Evolutionary conservation across 1,140 invertebrate genomes (phyloP).

Genomic region (Zaprionus inermis): DNA sequence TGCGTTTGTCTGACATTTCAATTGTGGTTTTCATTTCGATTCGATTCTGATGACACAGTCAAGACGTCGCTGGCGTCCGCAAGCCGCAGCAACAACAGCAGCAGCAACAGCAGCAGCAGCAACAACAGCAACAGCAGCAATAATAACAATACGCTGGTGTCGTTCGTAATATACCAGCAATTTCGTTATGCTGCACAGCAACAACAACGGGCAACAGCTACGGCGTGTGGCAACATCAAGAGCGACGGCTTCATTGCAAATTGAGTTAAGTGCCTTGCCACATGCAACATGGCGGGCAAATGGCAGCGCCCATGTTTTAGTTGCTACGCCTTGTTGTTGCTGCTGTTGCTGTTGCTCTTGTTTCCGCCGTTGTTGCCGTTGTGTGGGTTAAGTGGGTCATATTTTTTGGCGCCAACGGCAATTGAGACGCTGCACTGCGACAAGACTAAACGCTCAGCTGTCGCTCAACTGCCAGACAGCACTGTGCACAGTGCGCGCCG

Average conservation of each 20-base stretch:
- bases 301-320: slow-evolving; percentile 51
- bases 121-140: slow-evolving; percentile 29
- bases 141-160: slow-evolving; percentile 78
- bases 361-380: slow-evolving; percentile 17
- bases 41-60: slow-evolving; percentile 74
- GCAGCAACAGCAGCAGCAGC: slow-evolving; percentile 37
- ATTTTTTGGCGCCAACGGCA: slow-evolving; percentile 63
- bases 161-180: slow-evolving; percentile 77
- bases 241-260: slow-evolving; percentile 62
- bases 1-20: slow-evolving; percentile 70
- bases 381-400: slow-evolving; percentile 65
- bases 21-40: slow-evolving; percentile 70
- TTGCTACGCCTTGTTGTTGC: slow-evolving; percentile 20
- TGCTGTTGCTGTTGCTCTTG: slow-evolving; percentile 11
- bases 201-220: slow-evolving; percentile 9
- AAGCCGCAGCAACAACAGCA: slow-evolving; percentile 30
- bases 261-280: slow-evolving; percentile 75
- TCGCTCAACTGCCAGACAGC: slow-evolving; percentile 58
- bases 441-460: slow-evolving; percentile 37
- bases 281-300: slow-evolving; percentile 68
- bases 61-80: slow-evolving; percentile 60
- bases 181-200: slow-evolving; percentile 66
- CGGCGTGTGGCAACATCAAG: slow-evolving; percentile 31
- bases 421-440: slow-evolving; percentile 33
- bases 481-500: background rate